phyloP scores from a whole-genome alignment of 2,113 vertebrate species.

The Ictalurus furcatus region DNA sequence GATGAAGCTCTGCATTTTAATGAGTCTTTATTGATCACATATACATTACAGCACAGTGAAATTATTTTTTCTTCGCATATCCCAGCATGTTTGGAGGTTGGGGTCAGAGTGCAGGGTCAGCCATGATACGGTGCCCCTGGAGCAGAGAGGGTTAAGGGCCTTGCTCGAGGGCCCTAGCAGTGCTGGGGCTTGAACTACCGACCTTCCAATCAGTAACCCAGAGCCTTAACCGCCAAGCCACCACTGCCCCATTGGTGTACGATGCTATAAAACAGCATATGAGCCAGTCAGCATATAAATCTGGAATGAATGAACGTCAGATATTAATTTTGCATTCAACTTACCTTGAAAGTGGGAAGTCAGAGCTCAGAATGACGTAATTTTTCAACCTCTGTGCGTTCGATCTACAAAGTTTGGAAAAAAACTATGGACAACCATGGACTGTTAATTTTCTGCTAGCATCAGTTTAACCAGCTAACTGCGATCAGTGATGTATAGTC shows the following conservation, averaged over 20 bases:
- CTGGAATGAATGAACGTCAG: neutral
- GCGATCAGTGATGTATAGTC: neutral
- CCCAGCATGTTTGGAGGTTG: too few species aligned
- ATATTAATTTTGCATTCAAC: neutral
- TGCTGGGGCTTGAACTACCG: too few species aligned
- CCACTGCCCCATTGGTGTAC: neutral
- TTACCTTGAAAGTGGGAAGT: neutral
- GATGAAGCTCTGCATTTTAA: neutral
- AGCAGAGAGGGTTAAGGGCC: too few species aligned
- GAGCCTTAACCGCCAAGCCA: too few species aligned
- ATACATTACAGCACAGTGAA: too few species aligned
- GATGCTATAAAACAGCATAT: neutral
- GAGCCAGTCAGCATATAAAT: neutral
- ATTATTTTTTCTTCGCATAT: too few species aligned
- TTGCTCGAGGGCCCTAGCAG: too few species aligned
- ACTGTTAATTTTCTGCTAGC: neutral
- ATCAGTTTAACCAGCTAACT: neutral
- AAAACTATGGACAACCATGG: neutral
- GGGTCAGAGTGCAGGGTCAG: too few species aligned
- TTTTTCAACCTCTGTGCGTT: neutral
- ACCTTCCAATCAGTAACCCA: too few species aligned
- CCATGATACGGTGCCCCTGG: too few species aligned
- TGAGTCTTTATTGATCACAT: too few species aligned
- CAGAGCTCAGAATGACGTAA: neutral
- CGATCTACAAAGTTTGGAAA: neutral